Percentiles rank a stretch among this genome's conserved stretches.
Conservation (phyloP, 2,888 invertebrate genomes). For the Calephelis perditalis region DNA sequence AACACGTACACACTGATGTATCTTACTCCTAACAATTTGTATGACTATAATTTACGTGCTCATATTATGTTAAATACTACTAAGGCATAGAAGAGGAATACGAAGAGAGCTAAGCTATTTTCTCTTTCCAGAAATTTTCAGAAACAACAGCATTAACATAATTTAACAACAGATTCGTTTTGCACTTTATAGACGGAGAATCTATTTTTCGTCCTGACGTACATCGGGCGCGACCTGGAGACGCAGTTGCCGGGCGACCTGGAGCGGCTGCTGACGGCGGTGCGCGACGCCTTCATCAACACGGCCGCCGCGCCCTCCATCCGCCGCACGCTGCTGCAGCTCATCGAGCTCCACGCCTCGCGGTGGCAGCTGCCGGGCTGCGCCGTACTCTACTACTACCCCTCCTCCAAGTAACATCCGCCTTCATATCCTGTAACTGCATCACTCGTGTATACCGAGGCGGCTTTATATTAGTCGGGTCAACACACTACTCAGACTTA, state of each 20-base stretch:
- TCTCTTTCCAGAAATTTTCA: too few species aligned
- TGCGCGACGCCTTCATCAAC: conserved; percentile 91
- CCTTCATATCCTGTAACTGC: not conserved
- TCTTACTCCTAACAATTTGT: not conserved
- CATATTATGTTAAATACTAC: too few species aligned
- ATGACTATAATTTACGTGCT: too few species aligned
- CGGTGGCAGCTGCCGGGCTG: conserved; percentile 95
- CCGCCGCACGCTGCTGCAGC: conserved; percentile 90
- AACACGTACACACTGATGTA: not conserved
- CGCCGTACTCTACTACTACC: conserved; percentile 93
- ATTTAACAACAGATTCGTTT: not conserved
- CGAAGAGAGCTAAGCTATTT: too few species aligned
- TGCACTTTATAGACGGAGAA: conserved; percentile 85
- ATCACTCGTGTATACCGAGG: too few species aligned
- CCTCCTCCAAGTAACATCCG: conserved; percentile 71
- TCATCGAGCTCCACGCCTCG: conserved; percentile 93
- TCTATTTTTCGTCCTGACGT: conserved; percentile 92
- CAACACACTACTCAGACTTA: too few species aligned
- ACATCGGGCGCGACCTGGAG: conserved; percentile 92
- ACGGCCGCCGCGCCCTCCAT: conserved; percentile 86
- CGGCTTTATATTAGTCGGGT: too few species aligned
- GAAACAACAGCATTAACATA: too few species aligned
- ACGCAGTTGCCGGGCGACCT: conserved; percentile 88
- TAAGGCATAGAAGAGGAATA: too few species aligned
- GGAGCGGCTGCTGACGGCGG: conserved; percentile 86